Evolutionary conservation across 2,113 vertebrate species (phyloP).

Genomic region (Callorhinus ursinus): DNA sequence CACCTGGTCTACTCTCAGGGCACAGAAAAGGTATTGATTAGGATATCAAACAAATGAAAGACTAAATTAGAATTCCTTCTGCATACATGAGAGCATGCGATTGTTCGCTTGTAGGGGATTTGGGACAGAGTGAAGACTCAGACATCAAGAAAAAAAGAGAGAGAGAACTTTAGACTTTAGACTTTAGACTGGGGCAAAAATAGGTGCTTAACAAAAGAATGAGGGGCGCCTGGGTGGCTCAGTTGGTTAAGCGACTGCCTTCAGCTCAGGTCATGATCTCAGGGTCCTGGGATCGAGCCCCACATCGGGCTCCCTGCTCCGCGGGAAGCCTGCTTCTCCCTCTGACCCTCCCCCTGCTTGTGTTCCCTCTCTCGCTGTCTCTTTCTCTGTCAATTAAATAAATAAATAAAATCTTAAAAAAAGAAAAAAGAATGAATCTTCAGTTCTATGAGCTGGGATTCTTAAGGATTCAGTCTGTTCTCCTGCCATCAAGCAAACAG

Average conservation of each 20-base stretch:
- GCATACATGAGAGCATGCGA: not conserved
- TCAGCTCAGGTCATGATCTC: no score
- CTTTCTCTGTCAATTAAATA: no score
- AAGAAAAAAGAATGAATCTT: slow-evolving; percentile 23
- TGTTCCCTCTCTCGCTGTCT: no score
- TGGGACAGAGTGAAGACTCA: not conserved
- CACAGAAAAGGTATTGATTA: not conserved
- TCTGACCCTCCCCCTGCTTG: no score
- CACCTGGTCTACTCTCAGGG: not conserved
- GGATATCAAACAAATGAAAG: slow-evolving; percentile 8
- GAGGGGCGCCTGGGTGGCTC: no score
- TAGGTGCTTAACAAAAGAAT: slow-evolving; percentile 26
- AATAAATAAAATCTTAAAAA: no score
- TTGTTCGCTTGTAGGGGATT: not conserved
- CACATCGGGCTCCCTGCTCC: no score
- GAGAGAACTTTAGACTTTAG: not conserved
- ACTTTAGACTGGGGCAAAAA: slow-evolving; percentile 38
- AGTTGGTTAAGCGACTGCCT: no score
- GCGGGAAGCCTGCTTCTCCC: no score
- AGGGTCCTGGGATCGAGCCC: no score
- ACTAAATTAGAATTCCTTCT: not conserved
- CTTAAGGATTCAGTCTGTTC: not conserved
- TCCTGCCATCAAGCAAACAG: not conserved
- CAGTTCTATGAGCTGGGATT: not conserved
- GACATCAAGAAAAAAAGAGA: not conserved